These are phyloP conservation scores for Vanacampus margaritifer DNA, from an alignment of 2,113 vertebrate species.

Conservation along the genomic window DNA sequence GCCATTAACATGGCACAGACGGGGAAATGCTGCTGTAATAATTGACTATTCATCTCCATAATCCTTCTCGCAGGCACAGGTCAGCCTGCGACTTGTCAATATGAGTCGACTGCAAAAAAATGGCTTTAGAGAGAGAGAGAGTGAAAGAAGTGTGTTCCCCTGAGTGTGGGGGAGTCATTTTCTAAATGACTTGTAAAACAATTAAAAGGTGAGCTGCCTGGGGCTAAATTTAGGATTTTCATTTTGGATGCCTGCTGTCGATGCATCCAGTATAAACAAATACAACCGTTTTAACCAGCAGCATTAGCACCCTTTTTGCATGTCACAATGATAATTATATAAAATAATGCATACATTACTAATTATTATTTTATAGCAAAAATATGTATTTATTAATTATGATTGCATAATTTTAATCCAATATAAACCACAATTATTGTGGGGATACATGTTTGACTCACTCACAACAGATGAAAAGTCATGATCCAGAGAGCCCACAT, in stretches of 20 bases:
- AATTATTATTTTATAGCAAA: no score
- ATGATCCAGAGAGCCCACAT: no score
- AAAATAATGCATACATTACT: no score
- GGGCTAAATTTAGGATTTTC: slow-evolving; percentile 60
- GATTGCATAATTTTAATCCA: no score
- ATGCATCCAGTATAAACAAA: not conserved
- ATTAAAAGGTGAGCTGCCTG: slow-evolving; percentile 60
- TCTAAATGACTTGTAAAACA: slow-evolving; percentile 62
- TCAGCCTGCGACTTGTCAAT: slow-evolving; percentile 65
- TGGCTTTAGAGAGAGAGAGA: not conserved
- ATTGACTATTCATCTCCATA: slow-evolving; percentile 67
- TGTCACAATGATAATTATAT: not conserved
- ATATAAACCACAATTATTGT: no score
- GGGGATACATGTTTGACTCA: no score
- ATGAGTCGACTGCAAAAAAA: slow-evolving; percentile 45
- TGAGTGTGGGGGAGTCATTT: slow-evolving; percentile 24
- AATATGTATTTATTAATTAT: no score
- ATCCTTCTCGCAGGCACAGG: slow-evolving; percentile 59
- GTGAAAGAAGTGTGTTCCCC: not conserved
- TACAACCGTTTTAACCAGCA: not conserved
- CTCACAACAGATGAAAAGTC: no score
- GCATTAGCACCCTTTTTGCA: not conserved
- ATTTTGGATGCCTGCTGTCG: slow-evolving; percentile 43
- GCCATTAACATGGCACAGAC: slow-evolving; percentile 56
- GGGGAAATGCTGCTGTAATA: slow-evolving; percentile 52